Base-by-base conservation (phyloP, 2,888 invertebrate genomes). In the Hirtodrosophila histrioides region DNA sequence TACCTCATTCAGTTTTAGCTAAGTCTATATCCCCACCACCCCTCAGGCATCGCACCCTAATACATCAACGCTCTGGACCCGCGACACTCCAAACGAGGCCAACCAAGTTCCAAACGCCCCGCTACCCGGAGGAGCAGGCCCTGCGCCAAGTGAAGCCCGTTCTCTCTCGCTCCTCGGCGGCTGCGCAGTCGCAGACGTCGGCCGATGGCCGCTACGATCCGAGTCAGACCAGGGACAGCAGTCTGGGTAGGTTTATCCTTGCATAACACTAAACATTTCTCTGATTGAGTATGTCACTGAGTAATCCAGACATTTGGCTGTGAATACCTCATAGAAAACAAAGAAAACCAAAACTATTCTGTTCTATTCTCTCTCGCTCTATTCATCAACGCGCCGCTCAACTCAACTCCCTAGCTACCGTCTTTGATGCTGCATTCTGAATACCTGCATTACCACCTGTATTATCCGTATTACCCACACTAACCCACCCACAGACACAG, bases 1-100 rank as follows among this genome's bases (percentile, higher is more conserved):
- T 92, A 91, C 92, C 92, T 89, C 92, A 91, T 88, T 90, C 90
- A 83, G 87, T 90, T 88, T 88, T 91, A 89, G 90, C 91, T 72
- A 92, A 92, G 84, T 92, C 92, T 82, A 88, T 92, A 86, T 92
- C 92, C 89, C 92, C 92, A 88, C 92, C 92, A 89, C 91, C 92
- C 76, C 90, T 91, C 75, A 91, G 92, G 83, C 92, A 92, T 88
- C 91, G 92, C 77, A 90, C 90, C 54, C 88, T 92, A 65, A 89
- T 91, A 76, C 91, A 91, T 69, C 92, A 92, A 80, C 90, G 92
- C 72, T 92, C 92, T 67, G 91, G 91, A 40, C 92, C 92, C 63
- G 90, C 91, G 63, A 88, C 88, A 43, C 80, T 91, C 74, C 91
- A 91, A 80, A 87, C 91, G 73, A 91, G 89, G 79, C 89, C 90